Percentiles rank a stretch among this genome's conserved stretches.
Evolutionary conservation across 1,140 invertebrate genomes (phyloP).

Genomic region (Conus ventricosus): DNA sequence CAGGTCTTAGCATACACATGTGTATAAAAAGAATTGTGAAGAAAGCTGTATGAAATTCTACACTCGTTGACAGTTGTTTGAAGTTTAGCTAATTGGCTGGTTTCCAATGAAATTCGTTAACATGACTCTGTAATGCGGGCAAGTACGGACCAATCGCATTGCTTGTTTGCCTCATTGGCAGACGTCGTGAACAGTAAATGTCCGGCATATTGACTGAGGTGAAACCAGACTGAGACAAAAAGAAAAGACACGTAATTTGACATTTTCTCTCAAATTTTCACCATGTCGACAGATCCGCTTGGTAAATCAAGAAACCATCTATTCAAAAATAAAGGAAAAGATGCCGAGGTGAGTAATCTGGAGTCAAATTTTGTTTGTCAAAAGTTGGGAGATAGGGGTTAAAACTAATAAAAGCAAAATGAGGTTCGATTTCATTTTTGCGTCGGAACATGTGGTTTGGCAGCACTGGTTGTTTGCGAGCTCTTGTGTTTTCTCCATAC

Average conservation of each 20-base stretch:
- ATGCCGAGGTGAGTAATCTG: conserved; percentile 90
- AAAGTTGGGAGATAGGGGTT: conserved; percentile 31
- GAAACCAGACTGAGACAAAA: conserved; percentile 22
- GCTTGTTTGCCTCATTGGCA: not conserved
- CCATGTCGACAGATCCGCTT: conserved; percentile 47
- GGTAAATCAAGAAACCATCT: conserved; percentile 83
- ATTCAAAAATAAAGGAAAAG: conserved; percentile 98
- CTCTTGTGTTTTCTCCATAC: too few species aligned
- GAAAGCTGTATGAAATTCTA: not conserved
- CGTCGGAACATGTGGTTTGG: conserved; percentile 3
- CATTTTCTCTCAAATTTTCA: not conserved
- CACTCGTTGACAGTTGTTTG: not conserved
- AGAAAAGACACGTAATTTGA: conserved; percentile 18
- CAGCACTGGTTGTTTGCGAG: conserved; percentile 35
- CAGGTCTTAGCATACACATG: not conserved
- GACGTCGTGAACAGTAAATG: conserved; percentile 35
- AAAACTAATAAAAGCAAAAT: not conserved
- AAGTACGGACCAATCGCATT: conserved; percentile 1
- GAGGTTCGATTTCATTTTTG: not conserved
- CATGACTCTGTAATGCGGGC: not conserved
- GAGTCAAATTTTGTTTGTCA: conserved; percentile 38
- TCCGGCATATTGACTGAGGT: conserved; percentile 40
- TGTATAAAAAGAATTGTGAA: not conserved
- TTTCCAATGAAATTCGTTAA: not conserved
- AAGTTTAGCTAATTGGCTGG: not conserved